These are phyloP conservation scores for Callyntrura guangdongensis DNA, from an alignment of 2,888 invertebrate genomes.

Conservation along the genomic window DNA sequence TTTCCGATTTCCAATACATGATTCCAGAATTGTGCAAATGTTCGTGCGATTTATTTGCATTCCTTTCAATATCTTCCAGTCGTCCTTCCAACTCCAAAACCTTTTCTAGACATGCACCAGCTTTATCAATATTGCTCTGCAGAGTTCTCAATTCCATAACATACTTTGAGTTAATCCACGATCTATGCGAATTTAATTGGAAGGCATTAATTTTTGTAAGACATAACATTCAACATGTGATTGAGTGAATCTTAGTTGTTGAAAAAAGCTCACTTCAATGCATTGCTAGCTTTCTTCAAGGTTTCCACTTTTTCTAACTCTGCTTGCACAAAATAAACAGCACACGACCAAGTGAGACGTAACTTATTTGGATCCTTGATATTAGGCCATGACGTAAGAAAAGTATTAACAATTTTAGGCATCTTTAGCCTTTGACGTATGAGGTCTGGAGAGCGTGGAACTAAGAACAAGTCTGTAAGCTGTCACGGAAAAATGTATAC, in stretches of 20 bases:
- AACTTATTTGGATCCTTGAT: conserved; percentile 76
- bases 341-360: conserved; percentile 76
- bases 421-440: conserved; percentile 74
- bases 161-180: conserved; percentile 73
- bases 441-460: conserved; percentile 72
- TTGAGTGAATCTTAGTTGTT: too few relatives aligned
- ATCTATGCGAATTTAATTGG: conserved; percentile 40
- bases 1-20: conserved; percentile 72
- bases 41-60: conserved; percentile 46
- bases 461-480: conserved; percentile 76
- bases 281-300: conserved; percentile 75
- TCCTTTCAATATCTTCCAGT: conserved; percentile 73
- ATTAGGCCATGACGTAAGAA: conserved; percentile 75
- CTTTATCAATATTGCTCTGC: conserved; percentile 77
- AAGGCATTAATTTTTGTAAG: not conserved
- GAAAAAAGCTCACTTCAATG: conserved; percentile 69
- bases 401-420: conserved; percentile 76
- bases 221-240: not conserved
- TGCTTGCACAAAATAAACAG: conserved; percentile 78
- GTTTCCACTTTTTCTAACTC: conserved; percentile 78
- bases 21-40: conserved; percentile 30
- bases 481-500: not conserved
- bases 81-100: conserved; percentile 74
- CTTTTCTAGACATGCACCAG: conserved; percentile 70
- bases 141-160: conserved; percentile 67